Percentiles rank a stretch among this genome's conserved stretches.
Evolutionary conservation across 2,888 invertebrate genomes (phyloP).

Genomic region (Caenorhabditis becei): DNA sequence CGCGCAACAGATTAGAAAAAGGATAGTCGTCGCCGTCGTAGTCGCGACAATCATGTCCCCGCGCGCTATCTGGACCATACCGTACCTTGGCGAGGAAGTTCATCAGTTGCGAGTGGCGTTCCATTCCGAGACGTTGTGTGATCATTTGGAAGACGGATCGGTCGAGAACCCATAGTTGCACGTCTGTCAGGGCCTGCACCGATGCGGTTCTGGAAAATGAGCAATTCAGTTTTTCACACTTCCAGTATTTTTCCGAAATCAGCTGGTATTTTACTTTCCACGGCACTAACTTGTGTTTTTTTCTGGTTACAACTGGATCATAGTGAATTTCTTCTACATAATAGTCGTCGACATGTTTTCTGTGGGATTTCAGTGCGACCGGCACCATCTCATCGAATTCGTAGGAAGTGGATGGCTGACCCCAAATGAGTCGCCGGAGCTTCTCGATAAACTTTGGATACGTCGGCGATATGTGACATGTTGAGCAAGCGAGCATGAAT

Average conservation of each 20-base stretch:
- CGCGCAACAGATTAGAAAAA: conserved; percentile 8
- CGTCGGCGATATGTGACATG: conserved; percentile 56
- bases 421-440: conserved; percentile 52
- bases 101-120: conserved; percentile 90
- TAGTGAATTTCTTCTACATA: conserved; percentile 59
- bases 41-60: neutral
- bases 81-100: conserved; percentile 86
- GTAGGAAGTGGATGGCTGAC: conserved; percentile 50
- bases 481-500: conserved; percentile 52
- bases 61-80: neutral
- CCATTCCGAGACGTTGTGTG: conserved; percentile 91
- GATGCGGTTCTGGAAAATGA: conserved; percentile 75
- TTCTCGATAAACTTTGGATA: conserved; percentile 62
- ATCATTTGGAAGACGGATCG: conserved; percentile 91
- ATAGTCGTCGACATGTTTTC: conserved; percentile 46
- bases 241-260: neutral
- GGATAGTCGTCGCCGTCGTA: neutral
- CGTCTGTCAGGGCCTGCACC: conserved; percentile 87
- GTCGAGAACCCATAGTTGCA: conserved; percentile 92
- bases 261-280: neutral
- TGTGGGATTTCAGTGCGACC: conserved; percentile 57
- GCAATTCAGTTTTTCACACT: neutral
- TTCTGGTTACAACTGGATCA: conserved; percentile 29
- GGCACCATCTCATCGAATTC: conserved; percentile 47
- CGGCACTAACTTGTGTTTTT: conserved; percentile 49